These are phyloP conservation scores for Chironomus tepperi DNA, from an alignment of 1,140 invertebrate species.

Conservation along the genomic window DNA sequence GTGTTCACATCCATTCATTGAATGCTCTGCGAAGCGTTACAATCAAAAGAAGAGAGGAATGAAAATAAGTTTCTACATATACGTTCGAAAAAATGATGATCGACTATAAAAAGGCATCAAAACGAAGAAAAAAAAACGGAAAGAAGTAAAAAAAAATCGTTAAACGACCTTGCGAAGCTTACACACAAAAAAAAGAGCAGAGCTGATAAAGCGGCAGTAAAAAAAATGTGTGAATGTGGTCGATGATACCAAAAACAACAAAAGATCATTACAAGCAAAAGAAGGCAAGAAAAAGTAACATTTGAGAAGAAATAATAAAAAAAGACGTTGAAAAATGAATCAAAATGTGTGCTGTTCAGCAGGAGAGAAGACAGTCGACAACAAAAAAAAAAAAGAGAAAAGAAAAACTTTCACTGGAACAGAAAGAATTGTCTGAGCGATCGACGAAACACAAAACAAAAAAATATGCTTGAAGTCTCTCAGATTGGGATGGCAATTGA, in stretches of 20 bases:
- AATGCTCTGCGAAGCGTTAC: not conserved
- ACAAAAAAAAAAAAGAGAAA: not conserved
- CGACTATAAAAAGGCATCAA: not conserved
- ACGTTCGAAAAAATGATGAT: not conserved
- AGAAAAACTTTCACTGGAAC: constrained; percentile 7
- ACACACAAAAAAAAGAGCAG: not conserved
- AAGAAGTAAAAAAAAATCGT: not conserved
- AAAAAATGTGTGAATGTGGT: constrained; percentile 3
- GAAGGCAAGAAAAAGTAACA: not conserved
- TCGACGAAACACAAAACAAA: not conserved
- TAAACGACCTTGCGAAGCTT: constrained; percentile 7
- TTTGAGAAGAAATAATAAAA: not conserved
- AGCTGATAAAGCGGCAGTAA: constrained; percentile 6
- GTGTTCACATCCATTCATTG: not conserved
- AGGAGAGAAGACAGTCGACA: not conserved
- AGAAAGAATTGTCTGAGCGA: constrained; percentile 12
- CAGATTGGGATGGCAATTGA: constrained; percentile 9
- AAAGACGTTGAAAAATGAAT: constrained; percentile 14
- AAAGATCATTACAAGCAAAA: not conserved
- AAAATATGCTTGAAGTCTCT: not conserved
- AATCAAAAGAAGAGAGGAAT: not conserved
- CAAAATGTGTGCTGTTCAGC: not conserved
- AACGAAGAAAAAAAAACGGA: not conserved
- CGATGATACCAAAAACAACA: not conserved
- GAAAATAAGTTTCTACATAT: not conserved